phyloP scores from a whole-genome alignment of 2,888 invertebrate species.

The Dascillus cervinus region DNA sequence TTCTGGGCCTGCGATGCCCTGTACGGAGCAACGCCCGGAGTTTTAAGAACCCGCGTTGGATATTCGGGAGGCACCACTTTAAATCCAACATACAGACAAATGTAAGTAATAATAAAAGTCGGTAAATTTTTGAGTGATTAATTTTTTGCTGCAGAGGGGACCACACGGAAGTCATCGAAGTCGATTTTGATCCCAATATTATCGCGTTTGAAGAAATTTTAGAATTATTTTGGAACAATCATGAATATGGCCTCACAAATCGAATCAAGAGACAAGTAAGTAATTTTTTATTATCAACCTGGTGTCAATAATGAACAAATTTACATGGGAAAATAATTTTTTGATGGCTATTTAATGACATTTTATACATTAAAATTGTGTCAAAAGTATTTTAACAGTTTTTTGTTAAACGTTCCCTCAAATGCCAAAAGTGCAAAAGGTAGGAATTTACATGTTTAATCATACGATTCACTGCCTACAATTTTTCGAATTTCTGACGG shows the following conservation, averaged over 20 bases:
- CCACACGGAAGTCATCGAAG: constrained; percentile 89
- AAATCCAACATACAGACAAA: constrained; percentile 74
- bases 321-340: too few species aligned
- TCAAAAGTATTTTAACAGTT: too few species aligned
- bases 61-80: constrained; percentile 80
- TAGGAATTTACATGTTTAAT: too few species aligned
- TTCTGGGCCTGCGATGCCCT: constrained; percentile 88
- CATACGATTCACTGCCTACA: too few species aligned
- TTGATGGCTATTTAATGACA: too few species aligned
- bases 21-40: constrained; percentile 67
- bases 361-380: too few species aligned
- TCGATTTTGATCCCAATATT: constrained; percentile 79
- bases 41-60: constrained; percentile 87
- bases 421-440: too few species aligned
- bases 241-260: constrained; percentile 78
- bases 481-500: too few species aligned
- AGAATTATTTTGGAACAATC: constrained; percentile 84
- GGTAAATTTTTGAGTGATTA: constrained; percentile 2
- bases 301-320: too few species aligned
- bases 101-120: constrained; percentile 54
- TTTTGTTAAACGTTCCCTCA: too few species aligned
- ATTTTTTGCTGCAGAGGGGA: constrained; percentile 62
- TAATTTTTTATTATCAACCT: too few species aligned
- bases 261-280: constrained; percentile 72
- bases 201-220: constrained; percentile 70